These are phyloP conservation scores for Saimiri boliviensis DNA, from an alignment of 2,113 vertebrate genomes.

Conservation along the genomic window DNA sequence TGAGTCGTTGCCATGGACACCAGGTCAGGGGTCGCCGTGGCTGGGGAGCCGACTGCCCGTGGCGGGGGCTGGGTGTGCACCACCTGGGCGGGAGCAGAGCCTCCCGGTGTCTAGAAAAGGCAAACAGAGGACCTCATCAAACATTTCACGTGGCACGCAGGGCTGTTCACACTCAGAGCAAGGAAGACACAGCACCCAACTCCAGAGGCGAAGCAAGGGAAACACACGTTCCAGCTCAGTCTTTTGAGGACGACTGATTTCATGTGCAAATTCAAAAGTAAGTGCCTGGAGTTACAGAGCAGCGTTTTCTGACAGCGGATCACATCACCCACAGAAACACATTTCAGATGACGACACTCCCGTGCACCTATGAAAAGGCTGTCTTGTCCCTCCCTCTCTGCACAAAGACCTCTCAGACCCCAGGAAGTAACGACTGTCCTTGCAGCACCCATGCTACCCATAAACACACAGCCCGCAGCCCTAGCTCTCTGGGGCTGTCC, in stretches of 20 bases:
- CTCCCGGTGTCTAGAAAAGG: constrained; percentile 81
- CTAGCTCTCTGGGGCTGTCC: too few relatives aligned
- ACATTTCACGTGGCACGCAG: fast-evolving
- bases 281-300: background rate
- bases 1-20: constrained; percentile 85
- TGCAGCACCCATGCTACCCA: too few relatives aligned
- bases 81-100: constrained; percentile 80
- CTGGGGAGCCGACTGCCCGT: constrained; percentile 78
- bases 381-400: too few relatives aligned
- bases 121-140: background rate
- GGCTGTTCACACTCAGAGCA: background rate
- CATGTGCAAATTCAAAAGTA: fast-evolving
- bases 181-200: background rate
- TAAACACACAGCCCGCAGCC: background rate
- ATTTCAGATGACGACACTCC: fast-evolving
- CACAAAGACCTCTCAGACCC: background rate
- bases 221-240: fast-evolving
- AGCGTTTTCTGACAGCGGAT: background rate
- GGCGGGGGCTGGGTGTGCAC: constrained; percentile 95
- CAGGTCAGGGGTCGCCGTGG: constrained; percentile 83
- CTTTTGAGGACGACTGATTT: fast-evolving
- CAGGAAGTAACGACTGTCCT: background rate
- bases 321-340: fast-evolving
- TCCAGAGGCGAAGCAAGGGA: background rate
- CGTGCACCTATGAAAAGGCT: fast-evolving